These are phyloP conservation scores for Xylocampa areola DNA, from an alignment of 2,888 invertebrate species.

Conservation along the genomic window DNA sequence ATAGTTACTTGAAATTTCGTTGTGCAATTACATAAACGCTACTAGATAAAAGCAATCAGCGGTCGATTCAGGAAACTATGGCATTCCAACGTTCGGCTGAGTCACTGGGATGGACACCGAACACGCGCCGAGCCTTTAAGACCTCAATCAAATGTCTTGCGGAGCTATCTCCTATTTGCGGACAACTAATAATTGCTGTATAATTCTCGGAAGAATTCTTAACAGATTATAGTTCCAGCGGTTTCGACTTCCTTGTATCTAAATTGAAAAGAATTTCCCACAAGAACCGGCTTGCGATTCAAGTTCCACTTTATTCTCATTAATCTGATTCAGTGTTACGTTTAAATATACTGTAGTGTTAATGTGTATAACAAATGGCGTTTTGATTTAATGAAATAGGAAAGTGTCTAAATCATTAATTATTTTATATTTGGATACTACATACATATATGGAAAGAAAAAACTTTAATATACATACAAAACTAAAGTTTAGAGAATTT, in stretches of 20 bases:
- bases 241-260: constrained; percentile 35
- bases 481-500: too few species aligned
- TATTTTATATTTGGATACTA: too few species aligned
- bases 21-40: constrained; percentile 36
- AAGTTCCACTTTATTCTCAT: constrained; percentile 20
- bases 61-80: constrained; percentile 77
- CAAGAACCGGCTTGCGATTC: constrained; percentile 28
- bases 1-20: constrained; percentile 4
- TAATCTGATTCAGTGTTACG: not conserved
- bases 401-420: too few species aligned
- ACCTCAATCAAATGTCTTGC: constrained; percentile 58
- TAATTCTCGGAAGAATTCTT: constrained; percentile 59
- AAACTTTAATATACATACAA: too few species aligned
- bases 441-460: too few species aligned
- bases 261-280: constrained; percentile 39
- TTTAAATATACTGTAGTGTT: not conserved
- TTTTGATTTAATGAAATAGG: too few species aligned
- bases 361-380: not conserved
- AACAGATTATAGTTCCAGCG: constrained; percentile 42
- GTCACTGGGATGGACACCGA: constrained; percentile 56
- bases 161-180: constrained; percentile 49
- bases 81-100: constrained; percentile 76
- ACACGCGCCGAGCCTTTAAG: constrained; percentile 43
- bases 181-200: constrained; percentile 57
- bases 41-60: constrained; percentile 62